Base-by-base conservation (phyloP, 2,797 vertebrate genomes). In the Sebastes oblongus region DNA sequence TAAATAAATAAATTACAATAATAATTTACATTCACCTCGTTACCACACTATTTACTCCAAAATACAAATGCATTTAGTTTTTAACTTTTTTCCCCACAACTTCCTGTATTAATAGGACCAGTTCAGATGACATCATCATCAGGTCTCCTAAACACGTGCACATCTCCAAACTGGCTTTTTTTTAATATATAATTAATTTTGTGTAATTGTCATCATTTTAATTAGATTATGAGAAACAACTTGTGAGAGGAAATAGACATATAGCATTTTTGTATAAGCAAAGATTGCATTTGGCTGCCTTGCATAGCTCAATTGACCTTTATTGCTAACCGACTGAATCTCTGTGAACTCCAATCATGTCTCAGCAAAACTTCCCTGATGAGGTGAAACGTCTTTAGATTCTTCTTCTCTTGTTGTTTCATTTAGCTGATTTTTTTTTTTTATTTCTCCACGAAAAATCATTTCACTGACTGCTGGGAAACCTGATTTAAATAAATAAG, bases 301-400 rank as follows among this genome's bases (percentile, higher is more conserved):
- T 94, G 94, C 94, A 95, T 95, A 95, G 94, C 87, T 93, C 86
- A 87, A 70, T 81, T 91, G 73, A 89, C 80, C 81, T 82, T 93
- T 93, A 93, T 93, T 95, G 92, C 91, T 85, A 70, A 90, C 81
- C 86, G 80, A 90, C 80, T 86, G 72, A 86, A 88, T 86, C 66
- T 75, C 64, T 80, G 55, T 80, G 55, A 80, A 72, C 71, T 90
- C 83, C 87, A 92, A 88, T 89, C 75, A 65, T 70, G 78, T 84
- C 69, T 88, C 80, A 82, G 84, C 65, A 88, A 88, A 88, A 88
- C 78, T 88, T 91, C 85, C 87, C 87, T 81, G 88, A 82, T 82
- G 34, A 78, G 58, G 62, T 69, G 30, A 87, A 78, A 80, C 58
- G 16, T 69, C 30, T 72, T 61, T 6, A 75, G 29, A 68, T 70